phyloP scores from a whole-genome alignment of 2,797 vertebrate genomes.

The Cottoperca gobio region DNA sequence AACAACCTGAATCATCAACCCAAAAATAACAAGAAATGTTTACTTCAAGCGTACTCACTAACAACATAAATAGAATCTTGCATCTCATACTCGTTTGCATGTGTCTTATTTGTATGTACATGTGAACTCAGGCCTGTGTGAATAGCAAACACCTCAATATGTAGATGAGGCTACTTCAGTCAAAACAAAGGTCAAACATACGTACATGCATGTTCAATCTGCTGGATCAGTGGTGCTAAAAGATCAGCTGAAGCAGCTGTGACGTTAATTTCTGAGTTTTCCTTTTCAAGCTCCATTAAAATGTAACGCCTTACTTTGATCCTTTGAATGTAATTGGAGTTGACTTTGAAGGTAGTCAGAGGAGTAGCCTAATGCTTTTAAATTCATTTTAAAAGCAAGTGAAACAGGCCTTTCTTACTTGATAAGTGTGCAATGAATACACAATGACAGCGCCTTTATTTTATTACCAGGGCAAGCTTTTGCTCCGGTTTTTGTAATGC shows the following conservation, averaged over 20 bases:
- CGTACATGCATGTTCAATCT: not conserved
- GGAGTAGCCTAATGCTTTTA: conserved; percentile 9
- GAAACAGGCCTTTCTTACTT: conserved; percentile 32
- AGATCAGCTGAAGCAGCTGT: conserved; percentile 3
- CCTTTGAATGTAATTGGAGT: conserved; percentile 30
- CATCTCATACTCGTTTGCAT: conserved; percentile 23
- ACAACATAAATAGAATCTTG: not conserved
- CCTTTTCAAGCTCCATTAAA: conserved; percentile 18
- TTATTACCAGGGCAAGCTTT: conserved; percentile 29
- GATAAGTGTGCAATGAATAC: conserved; percentile 47
- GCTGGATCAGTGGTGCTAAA: not conserved
- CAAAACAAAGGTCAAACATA: conserved; percentile 20
- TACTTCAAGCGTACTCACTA: conserved; percentile 1
- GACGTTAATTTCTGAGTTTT: not conserved
- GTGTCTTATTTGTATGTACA: conserved; percentile 48
- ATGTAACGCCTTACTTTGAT: conserved; percentile 31
- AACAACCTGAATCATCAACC: conserved; percentile 5
- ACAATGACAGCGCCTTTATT: conserved; percentile 51
- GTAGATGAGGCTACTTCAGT: conserved; percentile 18
- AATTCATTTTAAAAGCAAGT: conserved; percentile 44
- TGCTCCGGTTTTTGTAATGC: conserved; percentile 21
- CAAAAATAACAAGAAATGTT: not conserved
- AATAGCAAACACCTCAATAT: conserved; percentile 2
- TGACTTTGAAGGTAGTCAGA: conserved; percentile 46
- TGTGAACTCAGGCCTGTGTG: not conserved